These are phyloP conservation scores for Oeneis ivallda DNA, from an alignment of 2,888 invertebrate species.

Conservation along the genomic window DNA sequence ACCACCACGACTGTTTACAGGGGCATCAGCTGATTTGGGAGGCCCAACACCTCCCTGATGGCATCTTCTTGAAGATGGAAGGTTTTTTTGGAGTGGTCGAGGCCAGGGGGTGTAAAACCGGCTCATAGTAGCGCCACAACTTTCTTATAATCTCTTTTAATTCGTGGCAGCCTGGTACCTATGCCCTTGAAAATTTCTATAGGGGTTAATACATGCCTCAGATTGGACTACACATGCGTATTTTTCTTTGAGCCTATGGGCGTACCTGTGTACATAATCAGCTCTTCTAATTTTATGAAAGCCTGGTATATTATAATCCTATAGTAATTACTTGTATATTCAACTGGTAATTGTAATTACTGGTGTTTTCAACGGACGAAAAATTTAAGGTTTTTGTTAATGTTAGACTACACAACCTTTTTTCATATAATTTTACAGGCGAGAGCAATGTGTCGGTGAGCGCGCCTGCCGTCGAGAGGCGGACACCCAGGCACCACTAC, in stretches of 20 bases:
- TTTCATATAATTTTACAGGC: constrained; percentile 47
- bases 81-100: background rate
- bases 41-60: background rate
- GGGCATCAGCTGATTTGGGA: background rate
- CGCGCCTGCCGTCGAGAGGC: constrained; percentile 63
- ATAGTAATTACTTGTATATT: too few species aligned
- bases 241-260: too few species aligned
- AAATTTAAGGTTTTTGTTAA: too few species aligned
- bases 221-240: background rate
- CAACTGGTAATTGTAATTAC: too few species aligned
- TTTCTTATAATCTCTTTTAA: background rate
- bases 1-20: constrained; percentile 1
- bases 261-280: too few species aligned
- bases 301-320: too few species aligned
- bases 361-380: too few species aligned
- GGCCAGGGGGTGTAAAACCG: background rate
- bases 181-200: background rate
- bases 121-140: background rate
- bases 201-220: background rate
- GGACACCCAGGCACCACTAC: constrained; percentile 66
- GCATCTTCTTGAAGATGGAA: background rate
- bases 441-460: constrained; percentile 63
- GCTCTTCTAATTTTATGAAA: too few species aligned
- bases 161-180: constrained; percentile 11
- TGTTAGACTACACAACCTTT: too few species aligned